phyloP scores from a whole-genome alignment of 2,113 vertebrate species.

The Scortum barcoo region DNA sequence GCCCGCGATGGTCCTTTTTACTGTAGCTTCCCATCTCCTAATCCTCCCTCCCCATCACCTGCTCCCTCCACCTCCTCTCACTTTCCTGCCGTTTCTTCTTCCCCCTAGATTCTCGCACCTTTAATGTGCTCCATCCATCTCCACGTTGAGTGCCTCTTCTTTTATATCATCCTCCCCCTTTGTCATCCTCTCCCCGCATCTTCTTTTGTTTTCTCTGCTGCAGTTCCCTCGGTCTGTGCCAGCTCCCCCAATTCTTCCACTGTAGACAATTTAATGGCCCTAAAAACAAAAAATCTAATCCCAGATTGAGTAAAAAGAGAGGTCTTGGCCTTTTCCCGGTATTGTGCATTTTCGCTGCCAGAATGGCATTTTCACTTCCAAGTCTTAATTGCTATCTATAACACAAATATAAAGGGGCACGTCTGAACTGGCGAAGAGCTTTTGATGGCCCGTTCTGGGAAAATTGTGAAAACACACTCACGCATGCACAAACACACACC shows the following conservation, averaged over 20 bases:
- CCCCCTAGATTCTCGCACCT: constrained; percentile 45
- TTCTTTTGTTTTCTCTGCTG: constrained; percentile 43
- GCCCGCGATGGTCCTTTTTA: constrained; percentile 10
- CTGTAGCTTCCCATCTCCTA: constrained; percentile 34
- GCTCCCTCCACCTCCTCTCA: constrained; percentile 37
- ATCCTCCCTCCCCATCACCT: constrained; percentile 52
- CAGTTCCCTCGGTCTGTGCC: constrained; percentile 18
- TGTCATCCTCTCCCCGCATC: constrained; percentile 37
- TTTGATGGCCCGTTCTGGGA: neutral
- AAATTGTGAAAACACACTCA: neutral
- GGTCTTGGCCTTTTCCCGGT: neutral
- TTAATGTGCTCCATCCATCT: constrained; percentile 64
- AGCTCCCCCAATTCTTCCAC: constrained; percentile 7
- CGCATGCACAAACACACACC: neutral
- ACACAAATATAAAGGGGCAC: constrained; percentile 24
- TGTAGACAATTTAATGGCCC: constrained; percentile 31
- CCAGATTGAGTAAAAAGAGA: constrained; percentile 15
- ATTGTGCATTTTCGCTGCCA: constrained; percentile 18
- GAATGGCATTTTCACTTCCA: constrained; percentile 14
- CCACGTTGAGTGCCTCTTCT: constrained; percentile 39
- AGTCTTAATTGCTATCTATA: constrained; percentile 26
- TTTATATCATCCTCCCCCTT: constrained; percentile 50
- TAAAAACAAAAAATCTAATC: constrained; percentile 49
- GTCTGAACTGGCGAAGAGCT: neutral
- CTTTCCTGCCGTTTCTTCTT: constrained; percentile 41